phyloP scores from a whole-genome alignment of 2,797 vertebrate genomes.

The Eulemur albifrons region DNA sequence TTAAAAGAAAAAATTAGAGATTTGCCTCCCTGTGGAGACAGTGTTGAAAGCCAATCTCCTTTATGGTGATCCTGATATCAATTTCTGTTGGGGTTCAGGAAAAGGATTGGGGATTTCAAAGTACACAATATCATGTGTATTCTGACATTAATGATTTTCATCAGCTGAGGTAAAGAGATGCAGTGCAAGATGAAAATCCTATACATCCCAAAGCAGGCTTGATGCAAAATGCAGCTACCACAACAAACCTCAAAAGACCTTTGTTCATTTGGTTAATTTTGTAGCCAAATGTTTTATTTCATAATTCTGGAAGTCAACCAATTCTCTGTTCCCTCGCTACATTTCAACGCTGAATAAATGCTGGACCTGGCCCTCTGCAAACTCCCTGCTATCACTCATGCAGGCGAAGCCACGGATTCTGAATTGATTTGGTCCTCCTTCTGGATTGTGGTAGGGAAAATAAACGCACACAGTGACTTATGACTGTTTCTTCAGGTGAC shows the following conservation, averaged over 20 bases:
- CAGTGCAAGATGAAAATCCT: conserved; percentile 24
- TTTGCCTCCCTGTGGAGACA: conserved; percentile 23
- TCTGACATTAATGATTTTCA: conserved; percentile 64
- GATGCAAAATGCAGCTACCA: conserved; percentile 70
- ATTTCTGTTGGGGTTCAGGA: conserved; percentile 47
- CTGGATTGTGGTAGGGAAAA: conserved; percentile 69
- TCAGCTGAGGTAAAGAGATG: neutral
- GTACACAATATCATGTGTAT: conserved; percentile 8
- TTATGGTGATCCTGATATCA: conserved; percentile 42
- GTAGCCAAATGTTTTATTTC: conserved; percentile 73
- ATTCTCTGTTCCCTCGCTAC: conserved; percentile 54
- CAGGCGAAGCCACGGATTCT: conserved; percentile 47
- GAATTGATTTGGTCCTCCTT: conserved; percentile 64
- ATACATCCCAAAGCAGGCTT: conserved; percentile 28
- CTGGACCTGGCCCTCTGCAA: conserved; percentile 67
- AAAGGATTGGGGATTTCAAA: conserved; percentile 27
- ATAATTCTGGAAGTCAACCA: conserved; percentile 75
- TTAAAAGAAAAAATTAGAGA: neutral
- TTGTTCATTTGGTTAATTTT: conserved; percentile 75
- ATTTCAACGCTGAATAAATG: conserved; percentile 74
- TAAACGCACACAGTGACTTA: conserved; percentile 73
- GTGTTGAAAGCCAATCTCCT: conserved; percentile 45
- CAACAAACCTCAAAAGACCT: conserved; percentile 58
- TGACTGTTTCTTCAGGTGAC: conserved; percentile 80
- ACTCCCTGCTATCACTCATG: conserved; percentile 65